Percentiles rank a stretch among this genome's conserved stretches.
Evolutionary conservation across 2,113 vertebrate species (phyloP).

Genomic region (Pterocles burchelli): DNA sequence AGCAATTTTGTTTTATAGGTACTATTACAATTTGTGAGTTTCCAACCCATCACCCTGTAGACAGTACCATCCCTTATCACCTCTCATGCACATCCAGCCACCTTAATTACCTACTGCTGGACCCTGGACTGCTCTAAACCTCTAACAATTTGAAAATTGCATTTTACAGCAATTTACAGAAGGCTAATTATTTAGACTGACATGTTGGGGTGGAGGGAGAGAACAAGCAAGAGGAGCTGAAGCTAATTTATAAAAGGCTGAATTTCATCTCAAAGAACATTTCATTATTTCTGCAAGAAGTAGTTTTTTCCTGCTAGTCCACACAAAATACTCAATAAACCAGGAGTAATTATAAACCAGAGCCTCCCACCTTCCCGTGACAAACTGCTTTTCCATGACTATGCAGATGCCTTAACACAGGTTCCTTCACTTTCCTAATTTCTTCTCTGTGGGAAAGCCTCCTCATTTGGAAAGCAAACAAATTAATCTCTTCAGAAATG

Average conservation of each 20-base stretch:
- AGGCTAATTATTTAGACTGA: conserved; percentile 1
- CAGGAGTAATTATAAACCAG: background rate
- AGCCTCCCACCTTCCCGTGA: background rate
- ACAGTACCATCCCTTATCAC: background rate
- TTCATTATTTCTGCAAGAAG: conserved; percentile 3
- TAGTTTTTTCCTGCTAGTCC: background rate
- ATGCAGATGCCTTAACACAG: background rate
- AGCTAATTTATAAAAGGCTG: background rate
- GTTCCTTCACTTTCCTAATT: background rate
- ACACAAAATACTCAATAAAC: background rate
- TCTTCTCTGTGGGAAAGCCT: background rate
- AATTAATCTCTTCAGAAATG: conserved; percentile 2
- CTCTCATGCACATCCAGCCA: background rate
- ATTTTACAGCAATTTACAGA: conserved; percentile 25
- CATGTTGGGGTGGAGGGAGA: background rate
- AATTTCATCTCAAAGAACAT: conserved; percentile 12
- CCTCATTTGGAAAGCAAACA: conserved; percentile 6
- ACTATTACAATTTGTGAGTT: background rate
- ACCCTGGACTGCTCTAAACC: background rate
- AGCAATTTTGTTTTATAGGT: background rate
- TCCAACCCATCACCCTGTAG: background rate
- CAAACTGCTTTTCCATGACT: background rate
- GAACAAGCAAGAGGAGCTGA: background rate
- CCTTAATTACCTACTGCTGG: background rate
- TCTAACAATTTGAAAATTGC: background rate